Conservation (phyloP, 2,888 invertebrate genomes). For the Lingula anatina region DNA sequence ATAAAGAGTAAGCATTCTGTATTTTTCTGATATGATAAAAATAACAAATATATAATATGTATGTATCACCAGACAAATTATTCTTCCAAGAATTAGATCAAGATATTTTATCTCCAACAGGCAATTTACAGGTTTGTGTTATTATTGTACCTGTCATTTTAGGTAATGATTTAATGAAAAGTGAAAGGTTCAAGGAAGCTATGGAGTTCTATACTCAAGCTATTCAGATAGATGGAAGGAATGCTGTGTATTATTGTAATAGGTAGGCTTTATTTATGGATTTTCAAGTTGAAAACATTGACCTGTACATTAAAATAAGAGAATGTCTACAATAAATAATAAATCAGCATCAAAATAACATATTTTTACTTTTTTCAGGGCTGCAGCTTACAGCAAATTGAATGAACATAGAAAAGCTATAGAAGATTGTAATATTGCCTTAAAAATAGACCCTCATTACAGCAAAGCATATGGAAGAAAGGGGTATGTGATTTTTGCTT, state of each 20-base stretch:
- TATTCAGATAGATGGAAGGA: slow-evolving; percentile 77
- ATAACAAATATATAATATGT: too few relatives aligned
- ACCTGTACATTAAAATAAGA: background rate
- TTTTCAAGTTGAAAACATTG: too few relatives aligned
- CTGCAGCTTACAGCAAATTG: slow-evolving; percentile 88
- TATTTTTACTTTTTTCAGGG: slow-evolving; percentile 59
- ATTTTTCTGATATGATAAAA: too few relatives aligned
- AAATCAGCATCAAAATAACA: too few relatives aligned
- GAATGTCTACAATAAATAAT: background rate
- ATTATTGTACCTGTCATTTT: too few relatives aligned
- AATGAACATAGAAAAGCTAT: slow-evolving; percentile 79
- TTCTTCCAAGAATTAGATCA: too few relatives aligned
- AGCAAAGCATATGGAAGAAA: slow-evolving; percentile 92
- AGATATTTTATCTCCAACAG: too few relatives aligned
- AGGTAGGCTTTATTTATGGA: slow-evolving; percentile 53
- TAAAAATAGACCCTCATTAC: slow-evolving; percentile 83
- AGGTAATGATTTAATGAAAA: slow-evolving; percentile 72
- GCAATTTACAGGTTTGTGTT: too few relatives aligned
- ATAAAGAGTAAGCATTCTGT: background rate
- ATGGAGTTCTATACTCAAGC: slow-evolving; percentile 81
- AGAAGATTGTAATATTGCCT: slow-evolving; percentile 83
- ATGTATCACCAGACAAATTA: too few relatives aligned
- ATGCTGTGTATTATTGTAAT: slow-evolving; percentile 95
- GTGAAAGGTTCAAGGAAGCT: slow-evolving; percentile 70
- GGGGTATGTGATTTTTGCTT: slow-evolving; percentile 60